Evolutionary conservation across 2,888 invertebrate genomes (phyloP).

Genomic region (Volucella bombylans): DNA sequence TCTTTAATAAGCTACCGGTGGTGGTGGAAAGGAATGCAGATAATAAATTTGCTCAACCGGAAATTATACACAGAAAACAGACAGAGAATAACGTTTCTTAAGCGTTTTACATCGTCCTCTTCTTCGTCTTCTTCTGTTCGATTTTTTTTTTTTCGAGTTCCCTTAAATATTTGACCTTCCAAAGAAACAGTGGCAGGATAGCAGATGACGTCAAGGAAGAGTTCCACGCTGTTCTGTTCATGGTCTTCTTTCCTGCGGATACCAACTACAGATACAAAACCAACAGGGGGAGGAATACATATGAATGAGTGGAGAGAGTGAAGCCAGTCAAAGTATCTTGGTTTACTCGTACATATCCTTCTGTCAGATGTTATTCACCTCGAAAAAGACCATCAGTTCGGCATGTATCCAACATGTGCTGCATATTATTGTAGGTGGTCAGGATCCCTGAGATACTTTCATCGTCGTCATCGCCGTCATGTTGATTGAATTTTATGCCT

Average conservation of each 20-base stretch:
- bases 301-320: too few species aligned
- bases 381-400: not conserved
- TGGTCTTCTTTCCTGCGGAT: not conserved
- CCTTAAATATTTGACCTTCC: constrained; percentile 48
- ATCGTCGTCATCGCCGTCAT: constrained; percentile 8
- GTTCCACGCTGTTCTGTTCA: not conserved
- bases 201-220: constrained; percentile 22
- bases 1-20: constrained; percentile 36
- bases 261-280: too few species aligned
- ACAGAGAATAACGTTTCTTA: constrained; percentile 54
- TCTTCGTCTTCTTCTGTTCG: not conserved
- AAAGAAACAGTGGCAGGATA: not conserved
- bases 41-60: constrained; percentile 48
- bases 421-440: constrained; percentile 24
- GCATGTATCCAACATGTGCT: not conserved
- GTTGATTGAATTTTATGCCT: constrained; percentile 5
- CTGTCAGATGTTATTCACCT: constrained; percentile 2
- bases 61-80: constrained; percentile 35
- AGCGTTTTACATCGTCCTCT: constrained; percentile 18
- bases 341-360: not conserved
- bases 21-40: constrained; percentile 36
- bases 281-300: too few species aligned
- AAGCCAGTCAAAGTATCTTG: not conserved
- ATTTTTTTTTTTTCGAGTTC: not conserved
- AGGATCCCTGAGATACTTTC: constrained; percentile 41